A percentile compares a stretch with the other conserved stretches of the same genome.
Evolutionary conservation across 1,140 invertebrate species (phyloP).

Genomic region (Gonioctena quinquepunctata): DNA sequence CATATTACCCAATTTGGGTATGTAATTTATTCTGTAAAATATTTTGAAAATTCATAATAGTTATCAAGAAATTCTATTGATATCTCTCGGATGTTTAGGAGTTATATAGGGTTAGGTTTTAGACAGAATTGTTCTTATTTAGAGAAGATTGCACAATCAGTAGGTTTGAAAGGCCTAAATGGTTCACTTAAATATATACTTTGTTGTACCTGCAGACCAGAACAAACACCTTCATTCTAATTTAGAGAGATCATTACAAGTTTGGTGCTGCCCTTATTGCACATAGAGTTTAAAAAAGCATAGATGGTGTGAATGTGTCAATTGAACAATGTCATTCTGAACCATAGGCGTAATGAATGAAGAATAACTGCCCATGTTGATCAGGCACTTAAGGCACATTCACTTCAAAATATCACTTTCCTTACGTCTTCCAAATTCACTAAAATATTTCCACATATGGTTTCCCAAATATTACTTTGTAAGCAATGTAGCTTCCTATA

Average conservation of each 20-base stretch:
- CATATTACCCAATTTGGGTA: slow-evolving; percentile 28
- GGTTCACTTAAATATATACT: slow-evolving; percentile 9
- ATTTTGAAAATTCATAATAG: slow-evolving; percentile 15
- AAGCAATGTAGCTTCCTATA: too few species aligned
- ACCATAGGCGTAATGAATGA: background rate
- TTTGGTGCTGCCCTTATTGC: background rate
- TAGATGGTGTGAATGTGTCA: background rate
- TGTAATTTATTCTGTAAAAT: slow-evolving; percentile 31
- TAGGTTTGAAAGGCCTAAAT: slow-evolving; percentile 51
- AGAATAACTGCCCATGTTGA: background rate
- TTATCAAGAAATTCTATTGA: slow-evolving; percentile 14
- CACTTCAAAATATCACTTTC: background rate
- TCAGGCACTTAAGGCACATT: background rate
- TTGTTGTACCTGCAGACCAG: slow-evolving; percentile 14
- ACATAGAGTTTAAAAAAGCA: background rate
- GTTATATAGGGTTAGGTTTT: background rate
- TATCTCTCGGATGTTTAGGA: slow-evolving; percentile 9
- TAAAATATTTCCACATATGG: background rate
- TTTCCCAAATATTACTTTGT: too few species aligned
- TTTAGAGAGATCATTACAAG: background rate
- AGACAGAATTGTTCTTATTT: slow-evolving; percentile 12
- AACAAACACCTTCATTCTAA: background rate
- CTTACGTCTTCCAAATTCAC: background rate
- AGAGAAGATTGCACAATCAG: slow-evolving; percentile 50
- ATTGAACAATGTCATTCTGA: background rate